Percentiles rank a stretch among this genome's conserved stretches.
Conservation (phyloP, 2,113 vertebrate species). For the Cairina moschata region DNA sequence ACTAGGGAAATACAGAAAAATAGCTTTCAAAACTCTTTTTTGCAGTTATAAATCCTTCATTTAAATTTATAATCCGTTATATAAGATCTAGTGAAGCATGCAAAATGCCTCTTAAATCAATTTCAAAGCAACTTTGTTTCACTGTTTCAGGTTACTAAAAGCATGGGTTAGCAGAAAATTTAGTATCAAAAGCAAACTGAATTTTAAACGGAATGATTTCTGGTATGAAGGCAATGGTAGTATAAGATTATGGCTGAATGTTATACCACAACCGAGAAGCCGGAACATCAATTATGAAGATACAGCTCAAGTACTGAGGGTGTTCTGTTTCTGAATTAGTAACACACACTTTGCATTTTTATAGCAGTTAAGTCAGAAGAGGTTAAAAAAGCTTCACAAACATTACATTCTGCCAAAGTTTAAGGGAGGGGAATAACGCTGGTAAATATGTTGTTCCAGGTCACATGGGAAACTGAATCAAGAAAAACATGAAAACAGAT, state of each 20-base stretch:
- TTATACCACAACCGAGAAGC: background rate
- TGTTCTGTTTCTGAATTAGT: background rate
- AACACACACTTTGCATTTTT: background rate
- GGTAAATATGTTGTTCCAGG: background rate
- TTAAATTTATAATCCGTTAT: background rate
- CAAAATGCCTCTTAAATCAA: background rate
- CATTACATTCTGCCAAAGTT: background rate
- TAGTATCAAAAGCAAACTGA: background rate
- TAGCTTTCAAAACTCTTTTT: background rate
- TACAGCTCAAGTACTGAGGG: background rate
- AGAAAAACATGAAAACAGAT: background rate
- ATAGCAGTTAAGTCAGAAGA: background rate
- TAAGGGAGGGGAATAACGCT: background rate
- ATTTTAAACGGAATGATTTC: background rate
- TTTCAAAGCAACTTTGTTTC: background rate
- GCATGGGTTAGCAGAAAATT: background rate
- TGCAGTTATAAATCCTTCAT: background rate
- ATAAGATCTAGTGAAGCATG: background rate
- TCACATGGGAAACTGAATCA: background rate
- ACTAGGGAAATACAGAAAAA: background rate
- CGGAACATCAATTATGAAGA: background rate
- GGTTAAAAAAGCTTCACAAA: background rate
- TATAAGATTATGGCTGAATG: background rate
- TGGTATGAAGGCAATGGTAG: background rate
- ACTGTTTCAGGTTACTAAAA: background rate